Conservation (phyloP, 2,113 vertebrate species). For the Notechis scutatus region DNA sequence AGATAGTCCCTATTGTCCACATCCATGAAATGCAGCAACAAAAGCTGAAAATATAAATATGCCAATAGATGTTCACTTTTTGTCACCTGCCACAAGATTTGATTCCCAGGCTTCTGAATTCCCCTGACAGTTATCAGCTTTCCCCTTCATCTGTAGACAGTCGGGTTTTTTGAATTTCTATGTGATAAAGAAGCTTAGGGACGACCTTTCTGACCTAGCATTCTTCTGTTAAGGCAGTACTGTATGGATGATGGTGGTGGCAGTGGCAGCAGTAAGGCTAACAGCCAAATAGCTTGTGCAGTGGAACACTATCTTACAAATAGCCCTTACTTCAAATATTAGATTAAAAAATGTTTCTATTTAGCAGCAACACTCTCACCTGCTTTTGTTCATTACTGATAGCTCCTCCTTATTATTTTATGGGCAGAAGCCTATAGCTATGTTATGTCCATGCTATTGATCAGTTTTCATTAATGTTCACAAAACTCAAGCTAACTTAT, state of each 20-base stretch:
- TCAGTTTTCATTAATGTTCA: background rate
- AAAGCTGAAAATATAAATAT: constrained; percentile 33
- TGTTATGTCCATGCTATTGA: background rate
- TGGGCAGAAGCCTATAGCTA: constrained; percentile 30
- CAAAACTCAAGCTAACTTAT: background rate
- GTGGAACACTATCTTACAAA: constrained; percentile 41
- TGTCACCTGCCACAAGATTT: constrained; percentile 50
- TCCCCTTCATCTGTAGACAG: background rate
- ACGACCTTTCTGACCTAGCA: constrained; percentile 68
- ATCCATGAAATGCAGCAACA: constrained; percentile 67
- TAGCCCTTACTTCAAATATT: constrained; percentile 26
- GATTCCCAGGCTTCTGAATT: constrained; percentile 26
- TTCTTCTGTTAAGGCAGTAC: constrained; percentile 65
- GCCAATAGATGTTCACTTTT: constrained; percentile 47
- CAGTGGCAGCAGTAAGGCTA: background rate
- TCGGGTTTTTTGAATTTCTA: constrained; percentile 32
- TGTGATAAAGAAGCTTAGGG: constrained; percentile 50
- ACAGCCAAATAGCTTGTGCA: constrained; percentile 37
- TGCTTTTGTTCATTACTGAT: constrained; percentile 40
- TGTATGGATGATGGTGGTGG: background rate
- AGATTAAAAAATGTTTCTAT: constrained; percentile 38
- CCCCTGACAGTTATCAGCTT: constrained; percentile 70
- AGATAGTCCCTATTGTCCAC: constrained; percentile 55
- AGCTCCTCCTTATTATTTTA: constrained; percentile 39
- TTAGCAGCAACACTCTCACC: constrained; percentile 32